Evolutionary conservation across 2,888 invertebrate species (phyloP).

Genomic region (Augiades crinisus): DNA sequence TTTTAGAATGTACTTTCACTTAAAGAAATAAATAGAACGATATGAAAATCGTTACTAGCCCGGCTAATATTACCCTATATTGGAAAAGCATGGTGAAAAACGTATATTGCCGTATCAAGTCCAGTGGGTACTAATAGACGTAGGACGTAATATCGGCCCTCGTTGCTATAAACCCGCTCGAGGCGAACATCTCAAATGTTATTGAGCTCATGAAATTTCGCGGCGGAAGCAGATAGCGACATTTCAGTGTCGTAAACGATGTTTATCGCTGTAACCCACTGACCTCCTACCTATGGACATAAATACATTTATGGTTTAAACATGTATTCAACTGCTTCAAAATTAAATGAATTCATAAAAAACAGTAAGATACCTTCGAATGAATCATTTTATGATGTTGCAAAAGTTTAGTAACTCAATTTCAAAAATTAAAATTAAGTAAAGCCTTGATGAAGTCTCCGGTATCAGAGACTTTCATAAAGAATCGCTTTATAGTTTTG

Average conservation of each 20-base stretch:
- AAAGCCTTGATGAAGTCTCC: too few species aligned
- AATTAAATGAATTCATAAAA: too few species aligned
- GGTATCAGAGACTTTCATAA: too few species aligned
- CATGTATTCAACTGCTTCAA: too few species aligned
- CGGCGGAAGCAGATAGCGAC: conserved; percentile 58
- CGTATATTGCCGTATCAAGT: conserved; percentile 57
- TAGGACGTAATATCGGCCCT: conserved; percentile 46
- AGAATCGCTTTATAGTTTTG: too few species aligned
- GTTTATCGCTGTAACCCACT: conserved; percentile 56
- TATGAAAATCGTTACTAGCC: conserved; percentile 2
- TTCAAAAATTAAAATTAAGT: too few species aligned
- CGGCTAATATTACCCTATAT: conserved; percentile 60
- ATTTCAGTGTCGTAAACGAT: conserved; percentile 61
- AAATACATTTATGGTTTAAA: too few species aligned
- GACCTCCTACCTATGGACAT: conserved; percentile 32
- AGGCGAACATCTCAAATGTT: conserved; percentile 37
- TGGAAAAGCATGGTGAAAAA: conserved; percentile 61
- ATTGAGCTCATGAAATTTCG: conserved; percentile 62
- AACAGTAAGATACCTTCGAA: too few species aligned
- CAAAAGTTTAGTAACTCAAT: too few species aligned
- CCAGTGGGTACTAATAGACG: conserved; percentile 57
- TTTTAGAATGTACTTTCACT: too few species aligned
- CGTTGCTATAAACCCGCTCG: conserved; percentile 13
- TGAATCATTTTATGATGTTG: too few species aligned
- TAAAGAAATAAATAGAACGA: too few species aligned